phyloP scores from a whole-genome alignment of 2,888 invertebrate genomes.

The Orchestes rusci region DNA sequence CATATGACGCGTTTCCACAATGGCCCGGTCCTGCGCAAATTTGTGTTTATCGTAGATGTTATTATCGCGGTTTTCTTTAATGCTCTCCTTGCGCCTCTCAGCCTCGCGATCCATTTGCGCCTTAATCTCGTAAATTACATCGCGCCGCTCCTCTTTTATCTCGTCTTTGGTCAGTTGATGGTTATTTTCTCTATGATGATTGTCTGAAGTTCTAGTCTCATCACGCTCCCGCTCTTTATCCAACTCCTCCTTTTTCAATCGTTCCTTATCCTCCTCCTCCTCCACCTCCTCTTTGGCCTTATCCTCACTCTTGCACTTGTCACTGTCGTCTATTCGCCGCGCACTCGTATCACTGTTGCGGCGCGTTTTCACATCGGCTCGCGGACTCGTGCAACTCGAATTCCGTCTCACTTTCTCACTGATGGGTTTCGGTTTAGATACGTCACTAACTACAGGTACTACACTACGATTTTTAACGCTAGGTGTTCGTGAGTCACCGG shows the following conservation, averaged over 20 bases:
- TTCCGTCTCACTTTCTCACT: conserved; percentile 35
- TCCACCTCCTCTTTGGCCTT: conserved; percentile 41
- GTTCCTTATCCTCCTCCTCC: conserved; percentile 40
- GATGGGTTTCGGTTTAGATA: conserved; percentile 28
- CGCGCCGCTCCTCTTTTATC: conserved; percentile 20
- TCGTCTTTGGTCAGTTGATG: conserved; percentile 35
- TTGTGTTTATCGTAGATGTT: conserved; percentile 49
- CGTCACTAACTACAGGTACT: conserved; percentile 21
- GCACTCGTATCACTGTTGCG: conserved; percentile 37
- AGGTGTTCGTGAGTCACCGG: conserved; percentile 39
- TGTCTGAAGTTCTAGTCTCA: conserved; percentile 39
- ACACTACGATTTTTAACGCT: conserved; percentile 28
- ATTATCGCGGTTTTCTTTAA: conserved; percentile 47
- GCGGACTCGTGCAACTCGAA: conserved; percentile 31
- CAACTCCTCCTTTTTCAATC: conserved; percentile 36
- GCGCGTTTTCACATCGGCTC: conserved; percentile 35
- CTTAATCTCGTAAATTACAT: conserved; percentile 32
- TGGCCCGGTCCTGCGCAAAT: conserved; percentile 26
- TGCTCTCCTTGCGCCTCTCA: conserved; percentile 43
- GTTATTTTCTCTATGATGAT: conserved; percentile 49
- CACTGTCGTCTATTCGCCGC: conserved; percentile 34
- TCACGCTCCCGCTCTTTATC: conserved; percentile 35
- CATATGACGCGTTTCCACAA: conserved; percentile 43
- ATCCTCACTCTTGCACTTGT: conserved; percentile 41
- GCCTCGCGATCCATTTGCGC: conserved; percentile 42